Conservation (phyloP, 30 jellyfish, hydroid and myxozoan species). For the Cassiopea xamachana region DNA sequence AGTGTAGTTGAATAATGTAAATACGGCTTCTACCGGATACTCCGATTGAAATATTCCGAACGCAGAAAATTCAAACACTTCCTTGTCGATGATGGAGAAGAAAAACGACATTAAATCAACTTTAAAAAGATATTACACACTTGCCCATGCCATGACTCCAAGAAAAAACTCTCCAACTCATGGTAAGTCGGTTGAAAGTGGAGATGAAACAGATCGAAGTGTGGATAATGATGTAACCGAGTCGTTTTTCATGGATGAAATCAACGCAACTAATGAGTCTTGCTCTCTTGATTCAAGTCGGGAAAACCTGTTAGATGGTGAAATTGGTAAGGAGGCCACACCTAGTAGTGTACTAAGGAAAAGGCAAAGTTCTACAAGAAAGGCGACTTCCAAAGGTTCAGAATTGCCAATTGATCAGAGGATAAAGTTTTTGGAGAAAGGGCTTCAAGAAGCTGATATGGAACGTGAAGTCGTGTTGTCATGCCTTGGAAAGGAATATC, state of each 20-base stretch:
- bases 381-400: slow-evolving; percentile 45
- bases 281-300: slow-evolving; percentile 71
- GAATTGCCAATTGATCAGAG: slow-evolving; percentile 66
- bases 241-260: slow-evolving; percentile 78
- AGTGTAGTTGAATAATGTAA: not conserved
- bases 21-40: not conserved
- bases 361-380: slow-evolving; percentile 50
- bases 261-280: slow-evolving; percentile 52
- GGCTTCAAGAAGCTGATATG: slow-evolving; percentile 80
- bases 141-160: slow-evolving; percentile 70
- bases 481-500: slow-evolving; percentile 85
- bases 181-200: slow-evolving; percentile 50
- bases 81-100: slow-evolving; percentile 42
- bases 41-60: not conserved
- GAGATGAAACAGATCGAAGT: slow-evolving; percentile 71
- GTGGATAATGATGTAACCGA: slow-evolving; percentile 68
- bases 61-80: not conserved
- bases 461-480: slow-evolving; percentile 87
- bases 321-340: slow-evolving; percentile 13
- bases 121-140: slow-evolving; percentile 54
- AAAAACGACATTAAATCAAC: slow-evolving; percentile 11
- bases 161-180: slow-evolving; percentile 50
- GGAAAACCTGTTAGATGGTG: slow-evolving; percentile 69
- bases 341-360: slow-evolving; percentile 42
- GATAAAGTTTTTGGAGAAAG: slow-evolving; percentile 67